These are phyloP conservation scores for Nannoperca obscura DNA, from an alignment of 2,797 vertebrate genomes.

Conservation along the genomic window DNA sequence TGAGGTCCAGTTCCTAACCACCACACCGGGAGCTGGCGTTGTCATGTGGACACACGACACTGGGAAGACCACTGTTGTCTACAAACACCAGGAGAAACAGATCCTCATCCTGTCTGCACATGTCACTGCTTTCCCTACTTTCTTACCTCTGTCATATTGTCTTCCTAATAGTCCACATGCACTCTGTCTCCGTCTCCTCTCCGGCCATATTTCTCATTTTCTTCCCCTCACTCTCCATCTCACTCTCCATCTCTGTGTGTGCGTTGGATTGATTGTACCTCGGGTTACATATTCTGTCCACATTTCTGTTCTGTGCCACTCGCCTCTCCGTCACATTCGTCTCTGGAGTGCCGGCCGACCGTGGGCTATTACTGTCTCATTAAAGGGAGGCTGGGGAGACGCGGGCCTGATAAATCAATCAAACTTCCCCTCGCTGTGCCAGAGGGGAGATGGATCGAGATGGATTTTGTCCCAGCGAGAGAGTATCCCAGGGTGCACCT, in stretches of 20 bases:
- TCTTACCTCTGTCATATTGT: constrained; percentile 26
- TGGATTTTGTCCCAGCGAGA: constrained; percentile 76
- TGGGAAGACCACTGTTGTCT: no score
- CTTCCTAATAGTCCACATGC: constrained; percentile 22
- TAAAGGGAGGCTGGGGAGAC: constrained; percentile 80
- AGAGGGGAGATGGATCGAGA: constrained; percentile 78
- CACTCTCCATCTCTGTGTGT: constrained; percentile 32
- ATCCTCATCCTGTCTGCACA: no score
- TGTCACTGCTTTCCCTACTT: neutral
- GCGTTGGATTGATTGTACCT: constrained; percentile 75
- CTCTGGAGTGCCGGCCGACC: constrained; percentile 72
- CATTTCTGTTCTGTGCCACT: constrained; percentile 70
- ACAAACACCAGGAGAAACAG: neutral
- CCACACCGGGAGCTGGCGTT: neutral
- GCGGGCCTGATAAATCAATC: constrained; percentile 84
- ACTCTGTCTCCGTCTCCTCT: constrained; percentile 23
- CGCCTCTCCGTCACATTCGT: constrained; percentile 71
- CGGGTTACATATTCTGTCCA: constrained; percentile 80
- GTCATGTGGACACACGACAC: no score
- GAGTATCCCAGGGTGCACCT: constrained; percentile 78
- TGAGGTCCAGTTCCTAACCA: no score
- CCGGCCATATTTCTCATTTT: constrained; percentile 48
- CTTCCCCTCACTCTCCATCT: constrained; percentile 39
- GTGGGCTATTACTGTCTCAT: constrained; percentile 85
- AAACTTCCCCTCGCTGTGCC: constrained; percentile 76